Evolutionary conservation across 2,113 vertebrate genomes (phyloP).

Genomic region (Cololabis saira): DNA sequence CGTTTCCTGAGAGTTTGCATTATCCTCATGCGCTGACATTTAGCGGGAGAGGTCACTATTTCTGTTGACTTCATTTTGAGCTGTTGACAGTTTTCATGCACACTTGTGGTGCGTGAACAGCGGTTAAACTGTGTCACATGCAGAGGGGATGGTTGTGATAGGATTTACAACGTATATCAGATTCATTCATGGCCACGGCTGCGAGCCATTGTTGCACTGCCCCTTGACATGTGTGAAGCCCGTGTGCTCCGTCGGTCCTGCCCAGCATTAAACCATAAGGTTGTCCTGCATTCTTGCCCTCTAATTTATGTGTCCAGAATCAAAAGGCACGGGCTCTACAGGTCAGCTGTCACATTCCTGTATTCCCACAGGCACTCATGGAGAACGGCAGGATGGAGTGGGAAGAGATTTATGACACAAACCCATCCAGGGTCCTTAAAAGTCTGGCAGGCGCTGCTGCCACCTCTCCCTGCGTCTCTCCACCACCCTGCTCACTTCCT

Average conservation of each 20-base stretch:
- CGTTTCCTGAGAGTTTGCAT: constrained; percentile 65
- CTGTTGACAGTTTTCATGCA: constrained; percentile 28
- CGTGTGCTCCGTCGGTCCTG: constrained; percentile 41
- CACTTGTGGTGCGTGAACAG: constrained; percentile 32
- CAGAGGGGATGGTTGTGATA: background rate
- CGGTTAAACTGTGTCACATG: constrained; percentile 10
- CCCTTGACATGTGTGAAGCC: constrained; percentile 38
- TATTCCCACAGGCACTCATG: constrained; percentile 82
- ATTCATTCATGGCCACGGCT: constrained; percentile 30
- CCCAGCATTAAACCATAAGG: constrained; percentile 52
- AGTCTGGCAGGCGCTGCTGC: constrained; percentile 75
- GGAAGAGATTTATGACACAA: constrained; percentile 82
- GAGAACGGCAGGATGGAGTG: constrained; percentile 78
- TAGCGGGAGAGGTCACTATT: background rate
- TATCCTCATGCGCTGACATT: constrained; percentile 45
- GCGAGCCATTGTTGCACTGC: constrained; percentile 30
- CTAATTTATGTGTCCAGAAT: constrained; percentile 82
- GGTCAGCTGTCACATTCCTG: constrained; percentile 86
- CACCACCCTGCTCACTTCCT: constrained; percentile 42
- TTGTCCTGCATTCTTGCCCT: constrained; percentile 69
- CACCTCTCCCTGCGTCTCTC: constrained; percentile 46
- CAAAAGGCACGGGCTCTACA: constrained; percentile 80
- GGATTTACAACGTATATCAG: constrained; percentile 43
- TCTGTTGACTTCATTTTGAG: constrained; percentile 7
- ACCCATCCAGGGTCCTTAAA: constrained; percentile 76